phyloP scores from a whole-genome alignment of 2,797 vertebrate species.

The Ctenopoma kingsleyae region DNA sequence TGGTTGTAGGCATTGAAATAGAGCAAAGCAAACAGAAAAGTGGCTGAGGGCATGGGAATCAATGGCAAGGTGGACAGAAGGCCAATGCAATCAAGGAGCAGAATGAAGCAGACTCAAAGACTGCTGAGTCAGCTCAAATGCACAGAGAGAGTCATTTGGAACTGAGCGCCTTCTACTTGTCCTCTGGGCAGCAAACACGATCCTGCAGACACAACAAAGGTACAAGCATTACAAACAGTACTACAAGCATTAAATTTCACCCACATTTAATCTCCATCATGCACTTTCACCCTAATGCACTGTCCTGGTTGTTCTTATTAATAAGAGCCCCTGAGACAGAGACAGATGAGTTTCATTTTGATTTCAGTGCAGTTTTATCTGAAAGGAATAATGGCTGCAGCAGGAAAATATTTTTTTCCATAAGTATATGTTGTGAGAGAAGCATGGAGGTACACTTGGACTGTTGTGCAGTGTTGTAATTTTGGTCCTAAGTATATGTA shows the following conservation, averaged over 20 bases:
- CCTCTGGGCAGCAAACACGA: constrained; percentile 69
- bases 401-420: constrained; percentile 33
- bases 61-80: constrained; percentile 83
- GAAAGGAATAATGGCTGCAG: constrained; percentile 43
- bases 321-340: constrained; percentile 71
- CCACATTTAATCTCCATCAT: constrained; percentile 63
- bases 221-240: constrained; percentile 45
- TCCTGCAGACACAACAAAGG: constrained; percentile 66
- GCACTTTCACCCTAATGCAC: constrained; percentile 41
- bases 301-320: constrained; percentile 70
- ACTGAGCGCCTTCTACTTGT: constrained; percentile 75
- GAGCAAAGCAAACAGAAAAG: constrained; percentile 65
- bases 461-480: constrained; percentile 30
- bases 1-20: constrained; percentile 63
- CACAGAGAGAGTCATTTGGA: constrained; percentile 71
- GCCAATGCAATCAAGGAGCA: constrained; percentile 84
- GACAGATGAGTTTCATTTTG: constrained; percentile 83
- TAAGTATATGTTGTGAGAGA: constrained; percentile 44
- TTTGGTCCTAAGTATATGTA: constrained; percentile 21
- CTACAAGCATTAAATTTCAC: constrained; percentile 53
- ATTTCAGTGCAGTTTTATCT: constrained; percentile 73
- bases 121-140: constrained; percentile 84
- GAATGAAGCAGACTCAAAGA: constrained; percentile 77
- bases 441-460: constrained; percentile 43
- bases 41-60: constrained; percentile 76